Conservation (phyloP, 2,113 vertebrate species). For the Atherinomorus stipes region DNA sequence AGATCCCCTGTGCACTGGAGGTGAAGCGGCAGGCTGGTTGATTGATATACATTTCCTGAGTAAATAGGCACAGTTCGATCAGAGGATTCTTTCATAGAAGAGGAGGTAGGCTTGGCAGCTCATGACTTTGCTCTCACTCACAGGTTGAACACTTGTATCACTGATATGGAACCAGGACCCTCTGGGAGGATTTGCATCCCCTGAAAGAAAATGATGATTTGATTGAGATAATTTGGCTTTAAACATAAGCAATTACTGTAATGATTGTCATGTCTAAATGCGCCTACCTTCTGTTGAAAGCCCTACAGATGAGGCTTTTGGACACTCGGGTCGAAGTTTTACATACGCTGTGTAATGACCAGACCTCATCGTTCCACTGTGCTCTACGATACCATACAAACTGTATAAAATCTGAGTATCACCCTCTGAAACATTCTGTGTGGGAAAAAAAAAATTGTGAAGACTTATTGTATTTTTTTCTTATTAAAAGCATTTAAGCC, state of each 20-base stretch:
- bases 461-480: too few species aligned
- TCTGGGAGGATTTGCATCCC: slow-evolving; percentile 76
- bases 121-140: slow-evolving; percentile 87
- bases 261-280: neutral
- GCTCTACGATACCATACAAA: slow-evolving; percentile 95
- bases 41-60: slow-evolving; percentile 47
- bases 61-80: slow-evolving; percentile 11
- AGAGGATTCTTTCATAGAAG: slow-evolving; percentile 92
- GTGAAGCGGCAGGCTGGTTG: slow-evolving; percentile 40
- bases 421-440: slow-evolving; percentile 86
- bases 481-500: neutral
- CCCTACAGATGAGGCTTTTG: slow-evolving; percentile 79
- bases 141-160: slow-evolving; percentile 89
- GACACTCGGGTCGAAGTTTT: slow-evolving; percentile 82
- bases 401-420: slow-evolving; percentile 86
- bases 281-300: slow-evolving; percentile 79
- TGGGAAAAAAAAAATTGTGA: slow-evolving; percentile 37
- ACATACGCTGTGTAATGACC: slow-evolving; percentile 98
- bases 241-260: neutral
- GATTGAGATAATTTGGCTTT: neutral
- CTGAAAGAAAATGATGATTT: slow-evolving; percentile 28
- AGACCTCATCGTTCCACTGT: slow-evolving; percentile 96
- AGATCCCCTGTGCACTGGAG: slow-evolving; percentile 1
- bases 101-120: slow-evolving; percentile 96
- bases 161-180: slow-evolving; percentile 97